phyloP scores from a whole-genome alignment of 1,140 invertebrate species.

The Liolophura sinensis region DNA sequence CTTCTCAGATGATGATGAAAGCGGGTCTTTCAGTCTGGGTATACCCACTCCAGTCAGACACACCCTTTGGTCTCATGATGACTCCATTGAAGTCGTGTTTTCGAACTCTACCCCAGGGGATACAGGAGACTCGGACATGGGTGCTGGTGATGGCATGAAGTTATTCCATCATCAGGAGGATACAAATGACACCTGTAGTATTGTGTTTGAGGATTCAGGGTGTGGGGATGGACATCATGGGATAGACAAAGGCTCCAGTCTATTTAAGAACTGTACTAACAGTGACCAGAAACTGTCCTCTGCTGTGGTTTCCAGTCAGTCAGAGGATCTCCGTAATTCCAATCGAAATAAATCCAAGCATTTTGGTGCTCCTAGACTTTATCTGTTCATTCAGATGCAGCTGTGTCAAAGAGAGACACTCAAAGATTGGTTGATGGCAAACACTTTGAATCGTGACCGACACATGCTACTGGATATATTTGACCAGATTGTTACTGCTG shows the following conservation, averaged over 20 bases:
- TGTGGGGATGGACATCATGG: conserved; percentile 24
- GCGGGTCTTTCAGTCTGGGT: conserved; percentile 36
- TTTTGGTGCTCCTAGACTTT: conserved; percentile 59
- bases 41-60: conserved; percentile 18
- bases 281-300: background rate
- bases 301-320: background rate
- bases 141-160: conserved; percentile 16
- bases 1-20: conserved; percentile 30
- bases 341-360: conserved; percentile 4
- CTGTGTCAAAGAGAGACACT: conserved; percentile 86
- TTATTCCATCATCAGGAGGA: background rate
- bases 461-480: conserved; percentile 74
- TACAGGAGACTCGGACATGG: conserved; percentile 48
- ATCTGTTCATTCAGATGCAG: conserved; percentile 97
- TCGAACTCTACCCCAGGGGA: conserved; percentile 49
- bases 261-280: too few species aligned
- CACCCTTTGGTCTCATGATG: background rate
- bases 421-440: conserved; percentile 79
- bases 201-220: conserved; percentile 64
- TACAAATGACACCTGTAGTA: conserved; percentile 54
- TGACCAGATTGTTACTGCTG: conserved; percentile 89
- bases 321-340: background rate
- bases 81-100: conserved; percentile 15
- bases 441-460: conserved; percentile 53
- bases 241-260: too few species aligned